A percentile compares a stretch with the other conserved stretches of the same genome.
Evolutionary conservation across 1,140 invertebrate species (phyloP).

Genomic region (Procambarus clarkii): DNA sequence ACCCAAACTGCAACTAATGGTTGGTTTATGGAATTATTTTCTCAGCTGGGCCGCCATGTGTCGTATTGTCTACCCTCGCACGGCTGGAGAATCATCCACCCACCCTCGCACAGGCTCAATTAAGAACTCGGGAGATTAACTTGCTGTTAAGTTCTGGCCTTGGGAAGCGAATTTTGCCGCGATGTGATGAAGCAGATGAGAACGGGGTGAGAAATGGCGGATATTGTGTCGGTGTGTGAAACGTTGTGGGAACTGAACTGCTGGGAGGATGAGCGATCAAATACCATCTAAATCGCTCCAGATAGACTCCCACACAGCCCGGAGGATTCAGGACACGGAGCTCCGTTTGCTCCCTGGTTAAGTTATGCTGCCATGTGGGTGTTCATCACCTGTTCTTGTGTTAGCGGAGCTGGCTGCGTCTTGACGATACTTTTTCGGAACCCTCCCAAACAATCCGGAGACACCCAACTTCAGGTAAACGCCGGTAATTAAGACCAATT

Average conservation of each 20-base stretch:
- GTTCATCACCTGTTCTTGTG: neutral
- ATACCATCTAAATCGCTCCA: neutral
- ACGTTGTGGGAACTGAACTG: neutral
- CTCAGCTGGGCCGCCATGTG: neutral
- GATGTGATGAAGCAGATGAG: neutral
- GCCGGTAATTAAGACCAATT: constrained; percentile 53
- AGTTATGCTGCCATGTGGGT: neutral
- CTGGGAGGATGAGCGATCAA: neutral
- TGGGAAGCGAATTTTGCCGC: neutral
- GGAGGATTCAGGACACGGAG: neutral
- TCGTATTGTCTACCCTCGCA: neutral
- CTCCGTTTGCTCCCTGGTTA: neutral
- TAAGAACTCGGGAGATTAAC: neutral
- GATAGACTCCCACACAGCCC: neutral
- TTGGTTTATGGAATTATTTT: neutral
- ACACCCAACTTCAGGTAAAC: constrained; percentile 29
- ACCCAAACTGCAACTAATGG: neutral
- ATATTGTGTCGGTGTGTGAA: neutral
- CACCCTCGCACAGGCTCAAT: neutral
- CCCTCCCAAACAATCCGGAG: constrained; percentile 8
- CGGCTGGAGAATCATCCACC: neutral
- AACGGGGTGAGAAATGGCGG: neutral
- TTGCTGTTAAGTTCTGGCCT: neutral
- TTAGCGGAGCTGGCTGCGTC: neutral
- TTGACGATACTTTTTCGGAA: constrained; percentile 6